These are phyloP conservation scores for Cricetomys ansorgei DNA, from an alignment of 2,113 vertebrate genomes.

Conservation along the genomic window DNA sequence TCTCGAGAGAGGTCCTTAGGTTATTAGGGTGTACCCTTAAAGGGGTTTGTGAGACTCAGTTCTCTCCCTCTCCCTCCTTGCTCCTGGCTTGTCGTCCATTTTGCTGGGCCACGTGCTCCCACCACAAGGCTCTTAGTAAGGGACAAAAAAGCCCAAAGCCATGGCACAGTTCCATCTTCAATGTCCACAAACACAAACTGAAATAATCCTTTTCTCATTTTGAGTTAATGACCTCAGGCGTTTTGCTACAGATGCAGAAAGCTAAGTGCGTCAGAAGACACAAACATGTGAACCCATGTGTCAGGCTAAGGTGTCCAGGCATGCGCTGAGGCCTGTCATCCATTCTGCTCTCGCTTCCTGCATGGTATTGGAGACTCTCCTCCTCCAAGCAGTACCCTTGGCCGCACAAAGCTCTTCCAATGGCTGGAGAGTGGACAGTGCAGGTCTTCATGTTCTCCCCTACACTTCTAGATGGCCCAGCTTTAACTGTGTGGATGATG, in stretches of 20 bases:
- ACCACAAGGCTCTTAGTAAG: background rate
- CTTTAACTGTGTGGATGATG: background rate
- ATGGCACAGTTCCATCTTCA: background rate
- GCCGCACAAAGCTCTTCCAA: background rate
- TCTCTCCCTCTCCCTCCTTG: background rate
- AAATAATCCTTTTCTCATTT: background rate
- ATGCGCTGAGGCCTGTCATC: background rate
- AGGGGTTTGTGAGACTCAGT: too few relatives aligned
- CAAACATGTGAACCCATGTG: rapidly evolving
- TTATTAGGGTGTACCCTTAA: background rate
- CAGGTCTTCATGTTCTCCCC: background rate
- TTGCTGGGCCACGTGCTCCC: background rate
- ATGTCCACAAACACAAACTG: background rate
- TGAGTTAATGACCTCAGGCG: background rate
- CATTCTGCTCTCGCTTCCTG: background rate
- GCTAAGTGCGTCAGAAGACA: background rate
- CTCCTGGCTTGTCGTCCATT: too few relatives aligned
- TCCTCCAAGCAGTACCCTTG: background rate
- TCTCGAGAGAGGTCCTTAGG: background rate
- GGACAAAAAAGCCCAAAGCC: background rate
- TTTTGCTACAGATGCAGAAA: background rate
- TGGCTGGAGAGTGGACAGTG: background rate
- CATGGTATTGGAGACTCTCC: background rate
- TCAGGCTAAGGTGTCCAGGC: background rate
- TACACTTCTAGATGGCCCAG: background rate